Base-by-base conservation (phyloP, 2,888 invertebrate genomes). In the Xanthia icteritia region DNA sequence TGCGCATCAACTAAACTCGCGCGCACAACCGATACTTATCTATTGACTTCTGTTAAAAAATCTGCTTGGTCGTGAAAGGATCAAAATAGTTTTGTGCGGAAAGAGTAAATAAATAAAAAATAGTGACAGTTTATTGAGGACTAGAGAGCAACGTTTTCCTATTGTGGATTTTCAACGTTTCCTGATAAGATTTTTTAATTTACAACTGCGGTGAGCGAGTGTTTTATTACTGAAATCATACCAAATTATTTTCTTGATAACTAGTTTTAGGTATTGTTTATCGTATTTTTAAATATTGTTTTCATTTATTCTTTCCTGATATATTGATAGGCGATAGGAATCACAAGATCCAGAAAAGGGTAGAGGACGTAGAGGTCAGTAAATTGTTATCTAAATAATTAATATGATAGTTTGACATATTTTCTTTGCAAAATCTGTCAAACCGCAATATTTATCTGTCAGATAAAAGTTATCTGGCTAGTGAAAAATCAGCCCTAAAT, bases 161-260 rank as follows among this genome's bases (percentile, higher is more conserved):
- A 65, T 23, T 85, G 88, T 84, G 85, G 86, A 88, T 86, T 87
- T 89, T 89, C 82, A 83, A 76, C 71, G 81, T 83, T 89, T 81
- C 71, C 82, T 86, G 92, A 92, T 92, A 92, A 91, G 89, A 88
- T 86, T 91, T 91, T 93, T 91, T 90, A 92, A 92, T 94, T 95
- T 92, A 89, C 90, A 88, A 92, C 85, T 91, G 88, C 89, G 94
- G 96, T 95, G 90, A 94, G 94, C 93, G 84, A 83, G 76, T 85
- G 81, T 90, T 90, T 88, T 86, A 90, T 88, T 88, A 65, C 84
- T 84, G 73, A 79, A 81, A 82, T 48, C 39, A 64, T 72, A 54
- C 65, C 42, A 65, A 81, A 81, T 65, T 54, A 11, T 66, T 81
- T 78, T 36, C 31, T 42, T 58, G 80, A 65, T 13, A 65, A 63